phyloP scores from a whole-genome alignment of 2,888 invertebrate species.

The Heliothis peltigera region DNA sequence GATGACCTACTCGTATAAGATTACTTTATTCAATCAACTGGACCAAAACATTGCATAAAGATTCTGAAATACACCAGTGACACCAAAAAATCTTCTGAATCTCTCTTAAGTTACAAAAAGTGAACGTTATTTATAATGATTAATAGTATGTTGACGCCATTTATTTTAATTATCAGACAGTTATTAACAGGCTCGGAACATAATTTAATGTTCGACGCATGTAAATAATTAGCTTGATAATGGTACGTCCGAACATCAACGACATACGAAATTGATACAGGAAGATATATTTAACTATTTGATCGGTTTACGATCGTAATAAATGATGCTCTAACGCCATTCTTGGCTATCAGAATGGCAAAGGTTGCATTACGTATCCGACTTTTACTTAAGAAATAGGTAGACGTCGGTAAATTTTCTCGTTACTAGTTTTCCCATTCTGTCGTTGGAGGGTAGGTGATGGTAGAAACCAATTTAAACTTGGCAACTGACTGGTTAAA shows the following conservation, averaged over 20 bases:
- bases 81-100: conserved; percentile 28
- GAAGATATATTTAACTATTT: conserved; percentile 48
- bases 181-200: conserved; percentile 43
- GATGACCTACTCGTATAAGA: conserved; percentile 59
- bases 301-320: conserved; percentile 54
- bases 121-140: conserved; percentile 28
- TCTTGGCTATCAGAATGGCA: conserved; percentile 48
- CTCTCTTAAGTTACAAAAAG: conserved; percentile 18
- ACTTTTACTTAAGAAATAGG: conserved; percentile 67
- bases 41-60: conserved; percentile 48
- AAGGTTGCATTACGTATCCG: conserved; percentile 44
- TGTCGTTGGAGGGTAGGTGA: conserved; percentile 70
- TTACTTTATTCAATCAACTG: conserved; percentile 30
- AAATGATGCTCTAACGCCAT: conserved; percentile 51
- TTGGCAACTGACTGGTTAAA: conserved; percentile 86
- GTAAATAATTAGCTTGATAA: conserved; percentile 54
- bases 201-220: conserved; percentile 49
- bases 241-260: conserved; percentile 21
- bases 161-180: conserved; percentile 51
- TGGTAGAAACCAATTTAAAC: conserved; percentile 86
- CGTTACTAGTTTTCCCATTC: conserved; percentile 82
- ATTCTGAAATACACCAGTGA: conserved; percentile 28
- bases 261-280: conserved; percentile 51
- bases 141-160: conserved; percentile 40
- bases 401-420: conserved; percentile 71